Evolutionary conservation across 2,113 vertebrate species (phyloP), one percentile per base, ranked within the genome.

Genomic region (Pongo pygmaeus): DNA sequence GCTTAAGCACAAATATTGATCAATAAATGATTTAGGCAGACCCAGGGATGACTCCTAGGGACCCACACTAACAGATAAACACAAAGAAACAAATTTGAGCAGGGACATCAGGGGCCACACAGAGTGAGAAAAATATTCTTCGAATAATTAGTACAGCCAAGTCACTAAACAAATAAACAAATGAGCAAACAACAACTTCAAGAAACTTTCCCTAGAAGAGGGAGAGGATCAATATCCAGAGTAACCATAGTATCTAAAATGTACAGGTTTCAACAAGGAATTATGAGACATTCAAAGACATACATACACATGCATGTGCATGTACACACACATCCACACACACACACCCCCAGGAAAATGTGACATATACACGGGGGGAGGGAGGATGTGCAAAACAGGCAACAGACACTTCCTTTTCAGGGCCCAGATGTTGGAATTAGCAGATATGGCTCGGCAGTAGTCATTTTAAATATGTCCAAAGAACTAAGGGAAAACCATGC

Each of bases 401-500:
- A 88, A 25, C 0, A 88, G 57, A 74, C 40, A 84, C 16, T 74
- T 67, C 48, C 5, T 70, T 23, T 89, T 8, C 1, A n/a, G 50
- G 18, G 12, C 32, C 38, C 40, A 88, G 48, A 90, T 40, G 10
- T 10, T n/a, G 50, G 16, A 95, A 55, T 81, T 48, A 46, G 38
- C n/a, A 83, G 25, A 78, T 16, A 86, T 52, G 14, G 61, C 6
- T 23, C 92, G 17, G 84, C 64, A 64, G 32, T 12, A 70, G 61
- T 8, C 55, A 52, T 55, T 77, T 88, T 64, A 94, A 84, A 43
- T 70, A 81, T 27, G 20, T n/a, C 80, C 55, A 75, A 80, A 95
- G n/a, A 88, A 74, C 55, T 59, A 79, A 88, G 94, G 61, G 32
- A 88, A 97, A 96, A 25, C 14, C 17, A 72, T 57, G 40, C 14